phyloP scores from a whole-genome alignment of 2,888 invertebrate genomes.

The Cerastoderma edule region DNA sequence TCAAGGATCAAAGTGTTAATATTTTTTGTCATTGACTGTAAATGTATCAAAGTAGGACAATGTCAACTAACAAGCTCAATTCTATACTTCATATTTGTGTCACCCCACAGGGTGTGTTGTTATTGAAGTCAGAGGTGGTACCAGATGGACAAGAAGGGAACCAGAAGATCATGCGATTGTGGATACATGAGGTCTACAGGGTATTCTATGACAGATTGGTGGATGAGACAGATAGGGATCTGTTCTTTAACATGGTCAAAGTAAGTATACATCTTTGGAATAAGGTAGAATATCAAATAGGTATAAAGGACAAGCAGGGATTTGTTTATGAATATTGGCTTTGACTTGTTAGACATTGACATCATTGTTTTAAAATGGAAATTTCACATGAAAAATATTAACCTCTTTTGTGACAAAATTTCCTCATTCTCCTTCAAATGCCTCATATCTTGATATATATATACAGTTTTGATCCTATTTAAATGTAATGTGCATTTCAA shows the following conservation, averaged over 20 bases:
- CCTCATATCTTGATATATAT: no score
- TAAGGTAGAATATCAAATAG: no score
- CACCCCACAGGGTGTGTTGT: slow-evolving; percentile 82
- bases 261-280: slow-evolving; percentile 62
- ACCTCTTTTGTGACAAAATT: no score
- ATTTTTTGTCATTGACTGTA: background rate
- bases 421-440: no score
- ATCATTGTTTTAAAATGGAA: no score
- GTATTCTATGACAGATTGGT: slow-evolving; percentile 83
- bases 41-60: no score
- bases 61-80: no score
- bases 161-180: slow-evolving; percentile 80
- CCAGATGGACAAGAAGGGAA: slow-evolving; percentile 72
- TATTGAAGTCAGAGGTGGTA: slow-evolving; percentile 75
- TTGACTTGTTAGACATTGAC: background rate
- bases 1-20: background rate
- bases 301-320: background rate
- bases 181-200: slow-evolving; percentile 83
- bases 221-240: slow-evolving; percentile 77
- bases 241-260: slow-evolving; percentile 82
- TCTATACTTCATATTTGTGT: no score
- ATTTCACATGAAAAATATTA: no score
- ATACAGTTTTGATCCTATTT: no score
- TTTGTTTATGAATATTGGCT: background rate
- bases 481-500: no score